Conservation (phyloP, 2,113 vertebrate species). For the Dasyornis broadbenti region DNA sequence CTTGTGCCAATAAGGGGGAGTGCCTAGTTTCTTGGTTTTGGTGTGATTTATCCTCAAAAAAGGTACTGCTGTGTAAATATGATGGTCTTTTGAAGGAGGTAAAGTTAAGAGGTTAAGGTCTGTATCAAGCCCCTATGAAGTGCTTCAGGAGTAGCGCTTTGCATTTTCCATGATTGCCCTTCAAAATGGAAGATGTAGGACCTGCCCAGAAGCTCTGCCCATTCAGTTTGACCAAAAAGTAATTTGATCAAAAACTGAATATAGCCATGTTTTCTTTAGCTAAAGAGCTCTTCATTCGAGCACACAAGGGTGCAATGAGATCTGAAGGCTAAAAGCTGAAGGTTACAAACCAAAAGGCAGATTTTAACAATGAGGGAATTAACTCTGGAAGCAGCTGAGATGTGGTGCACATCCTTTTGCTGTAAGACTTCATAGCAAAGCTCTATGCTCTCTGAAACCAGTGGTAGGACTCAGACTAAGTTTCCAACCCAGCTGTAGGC, state of each 20-base stretch:
- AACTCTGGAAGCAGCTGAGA: background rate
- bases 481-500: background rate
- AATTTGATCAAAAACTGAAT: background rate
- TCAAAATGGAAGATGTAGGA: background rate
- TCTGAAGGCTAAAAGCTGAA: background rate
- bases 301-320: background rate
- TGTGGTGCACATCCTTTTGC: background rate
- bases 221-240: background rate
- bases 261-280: background rate
- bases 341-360: background rate
- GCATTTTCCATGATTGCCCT: background rate
- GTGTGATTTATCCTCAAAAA: background rate
- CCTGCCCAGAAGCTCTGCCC: background rate
- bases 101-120: background rate
- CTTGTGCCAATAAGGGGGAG: background rate
- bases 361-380: background rate
- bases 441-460: background rate
- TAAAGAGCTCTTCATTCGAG: background rate
- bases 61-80: background rate
- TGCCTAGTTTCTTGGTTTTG: background rate
- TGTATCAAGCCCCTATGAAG: background rate
- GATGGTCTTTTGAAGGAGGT: background rate
- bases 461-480: background rate
- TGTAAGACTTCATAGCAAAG: background rate
- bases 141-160: background rate